Base-by-base conservation (phyloP, 2,888 invertebrate genomes). In the Eurytoma californica region DNA sequence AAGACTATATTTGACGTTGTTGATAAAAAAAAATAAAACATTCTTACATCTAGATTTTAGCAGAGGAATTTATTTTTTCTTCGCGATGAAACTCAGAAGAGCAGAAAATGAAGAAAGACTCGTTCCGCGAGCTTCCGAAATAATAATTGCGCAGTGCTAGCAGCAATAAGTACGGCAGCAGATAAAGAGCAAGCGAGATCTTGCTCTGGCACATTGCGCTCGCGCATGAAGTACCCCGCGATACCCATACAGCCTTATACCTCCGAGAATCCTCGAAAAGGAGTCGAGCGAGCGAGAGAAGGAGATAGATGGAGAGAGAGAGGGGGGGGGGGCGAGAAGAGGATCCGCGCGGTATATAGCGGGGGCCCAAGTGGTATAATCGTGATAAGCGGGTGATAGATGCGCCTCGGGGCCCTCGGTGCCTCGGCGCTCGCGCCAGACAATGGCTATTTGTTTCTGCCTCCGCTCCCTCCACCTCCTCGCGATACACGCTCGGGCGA, bases 371-470 rank as follows among this genome's bases (percentile, higher is more conserved):
- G 89, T 88, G 87, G 89, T 89, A 90, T 89, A 89, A 90, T 90
- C 90, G 87, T 90, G 90, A 90, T 90, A 90, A 90, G 89, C 90
- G 89, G 88, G 90, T 90, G 90, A 90, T 89, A 90, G 89, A 90
- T 90, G 89, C 88, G 86, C 86, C 87, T 87, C 85, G 84, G 88
- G 86, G 86, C 85, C 85, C 86, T 87, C 86, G 85, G 87, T 83
- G 82, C 87, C 83, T 28, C 30, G 14, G 57, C 20, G 57, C 58
- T 57, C 60, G 7, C 13, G 57, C 39, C 83, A 87, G 88, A 89
- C 89, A 89, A 89, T 90, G 87, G 90, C 89, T 90, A 89, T 90
- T 90, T 90, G 89, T 90, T 90, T 89, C 89, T 87, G 85, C 87
- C 88, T 87, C 84, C 49, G 47, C 20, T 60, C 16, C 13, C 58